These are phyloP conservation scores for Porites cylindrica DNA, from an alignment of 92 coral and sea anemone genomes.

Conservation along the genomic window DNA sequence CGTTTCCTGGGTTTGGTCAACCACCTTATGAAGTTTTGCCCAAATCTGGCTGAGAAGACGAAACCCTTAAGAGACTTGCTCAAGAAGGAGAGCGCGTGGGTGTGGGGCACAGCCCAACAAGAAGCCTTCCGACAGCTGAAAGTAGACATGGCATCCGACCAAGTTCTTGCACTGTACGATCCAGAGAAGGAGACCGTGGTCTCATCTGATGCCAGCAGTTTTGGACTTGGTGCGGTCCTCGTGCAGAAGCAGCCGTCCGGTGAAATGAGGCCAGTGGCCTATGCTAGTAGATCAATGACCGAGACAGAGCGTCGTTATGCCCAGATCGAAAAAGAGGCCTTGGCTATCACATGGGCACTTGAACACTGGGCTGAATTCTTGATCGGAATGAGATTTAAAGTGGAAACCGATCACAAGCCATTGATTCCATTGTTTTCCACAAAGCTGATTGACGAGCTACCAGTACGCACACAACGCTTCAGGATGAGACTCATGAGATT, in stretches of 20 bases:
- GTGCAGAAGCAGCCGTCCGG: constrained; percentile 52
- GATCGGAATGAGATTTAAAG: too few species aligned
- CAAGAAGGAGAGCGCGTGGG: constrained; percentile 53
- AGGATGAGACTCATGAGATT: constrained; percentile 61
- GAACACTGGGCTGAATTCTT: too few species aligned
- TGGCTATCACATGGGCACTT: too few species aligned
- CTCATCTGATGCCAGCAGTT: constrained; percentile 53
- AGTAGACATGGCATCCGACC: constrained; percentile 56
- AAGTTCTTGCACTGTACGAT: constrained; percentile 43
- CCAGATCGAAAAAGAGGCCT: too few species aligned
- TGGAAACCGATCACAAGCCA: neutral
- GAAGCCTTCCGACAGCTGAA: constrained; percentile 51
- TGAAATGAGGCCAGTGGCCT: constrained; percentile 36
- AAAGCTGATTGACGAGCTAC: constrained; percentile 66
- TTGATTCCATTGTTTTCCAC: constrained; percentile 65
- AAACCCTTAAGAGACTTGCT: constrained; percentile 50
- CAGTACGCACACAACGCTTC: constrained; percentile 53
- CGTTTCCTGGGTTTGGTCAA: neutral
- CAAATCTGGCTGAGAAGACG: too few species aligned
- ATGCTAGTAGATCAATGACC: too few species aligned
- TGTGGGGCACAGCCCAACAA: constrained; percentile 56
- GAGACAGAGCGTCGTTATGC: too few species aligned
- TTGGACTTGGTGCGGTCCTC: constrained; percentile 69
- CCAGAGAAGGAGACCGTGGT: constrained; percentile 59
- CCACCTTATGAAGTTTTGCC: too few species aligned